These are phyloP conservation scores for Hyperoplus immaculatus DNA, from an alignment of 2,797 vertebrate species.

Conservation along the genomic window DNA sequence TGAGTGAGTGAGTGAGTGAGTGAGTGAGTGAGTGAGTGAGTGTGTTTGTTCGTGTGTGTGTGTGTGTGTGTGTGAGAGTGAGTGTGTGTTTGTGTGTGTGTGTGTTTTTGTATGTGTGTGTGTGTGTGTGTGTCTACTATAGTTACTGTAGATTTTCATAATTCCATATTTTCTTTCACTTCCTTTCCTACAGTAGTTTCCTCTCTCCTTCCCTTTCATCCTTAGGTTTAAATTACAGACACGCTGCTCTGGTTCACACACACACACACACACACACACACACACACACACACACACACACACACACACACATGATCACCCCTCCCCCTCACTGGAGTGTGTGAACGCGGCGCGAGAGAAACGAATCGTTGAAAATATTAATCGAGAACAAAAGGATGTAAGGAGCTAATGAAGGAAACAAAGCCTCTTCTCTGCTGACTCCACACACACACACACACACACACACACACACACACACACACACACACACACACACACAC, in stretches of 20 bases:
- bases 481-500: slow-evolving; percentile 49
- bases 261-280: slow-evolving; percentile 9
- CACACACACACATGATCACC: slow-evolving; percentile 26
- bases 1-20: no score
- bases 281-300: slow-evolving; percentile 8
- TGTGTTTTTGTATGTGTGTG: no score
- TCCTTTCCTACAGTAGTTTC: background rate
- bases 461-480: slow-evolving; percentile 33
- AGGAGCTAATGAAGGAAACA: slow-evolving; percentile 58
- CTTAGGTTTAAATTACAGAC: slow-evolving; percentile 54
- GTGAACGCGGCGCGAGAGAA: slow-evolving; percentile 4
- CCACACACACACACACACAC: slow-evolving; percentile 39
- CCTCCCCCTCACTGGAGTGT: slow-evolving; percentile 56
- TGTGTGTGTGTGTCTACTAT: no score
- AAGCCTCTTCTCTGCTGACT: slow-evolving; percentile 59
- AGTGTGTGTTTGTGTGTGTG: no score
- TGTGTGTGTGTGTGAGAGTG: no score
- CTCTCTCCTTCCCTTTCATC: background rate
- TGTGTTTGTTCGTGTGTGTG: no score
- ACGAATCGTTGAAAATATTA: slow-evolving; percentile 9
- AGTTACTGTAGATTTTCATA: no score
- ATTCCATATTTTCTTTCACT: no score
- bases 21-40: no score
- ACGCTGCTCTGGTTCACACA: no score
- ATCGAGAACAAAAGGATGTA: slow-evolving; percentile 20